Conservation (phyloP, 2,113 vertebrate genomes). For the Pluvianellus socialis region DNA sequence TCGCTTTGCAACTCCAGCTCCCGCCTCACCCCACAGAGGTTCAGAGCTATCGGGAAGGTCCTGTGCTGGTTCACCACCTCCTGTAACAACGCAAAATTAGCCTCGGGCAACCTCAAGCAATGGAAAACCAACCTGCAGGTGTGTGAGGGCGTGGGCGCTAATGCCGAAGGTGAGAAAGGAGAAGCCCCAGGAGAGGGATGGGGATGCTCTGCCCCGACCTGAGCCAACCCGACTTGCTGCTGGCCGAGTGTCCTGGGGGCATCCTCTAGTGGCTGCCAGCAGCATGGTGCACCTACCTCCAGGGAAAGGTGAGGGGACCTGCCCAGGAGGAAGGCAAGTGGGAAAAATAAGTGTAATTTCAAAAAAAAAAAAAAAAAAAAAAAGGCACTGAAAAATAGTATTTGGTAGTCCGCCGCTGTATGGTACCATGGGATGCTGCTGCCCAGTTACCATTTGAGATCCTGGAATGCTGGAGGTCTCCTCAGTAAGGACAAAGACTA, state of each 20-base stretch:
- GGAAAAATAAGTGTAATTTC: not conserved
- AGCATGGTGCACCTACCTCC: not conserved
- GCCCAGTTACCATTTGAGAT: not conserved
- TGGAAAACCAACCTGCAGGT: not conserved
- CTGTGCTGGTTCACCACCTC: rapidly evolving
- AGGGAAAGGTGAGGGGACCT: not conserved
- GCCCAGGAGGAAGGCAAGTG: not conserved
- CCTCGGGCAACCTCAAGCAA: not conserved
- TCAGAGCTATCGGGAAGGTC: not conserved
- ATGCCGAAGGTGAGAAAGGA: not conserved
- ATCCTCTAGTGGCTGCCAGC: constrained; percentile 4
- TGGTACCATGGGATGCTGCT: rapidly evolving
- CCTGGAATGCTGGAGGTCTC: not conserved
- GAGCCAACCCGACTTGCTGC: not conserved
- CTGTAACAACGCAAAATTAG: rapidly evolving
- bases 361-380: not conserved
- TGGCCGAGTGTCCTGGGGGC: not conserved
- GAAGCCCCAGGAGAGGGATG: not conserved
- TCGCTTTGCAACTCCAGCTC: not conserved
- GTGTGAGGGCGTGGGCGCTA: not conserved
- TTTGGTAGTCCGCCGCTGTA: not conserved
- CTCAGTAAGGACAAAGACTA: not conserved
- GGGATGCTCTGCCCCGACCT: not conserved
- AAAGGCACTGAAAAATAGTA: not conserved
- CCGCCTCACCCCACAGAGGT: rapidly evolving